Evolutionary conservation across 2,797 vertebrate genomes (phyloP).

Genomic region (Hydrophis major): DNA sequence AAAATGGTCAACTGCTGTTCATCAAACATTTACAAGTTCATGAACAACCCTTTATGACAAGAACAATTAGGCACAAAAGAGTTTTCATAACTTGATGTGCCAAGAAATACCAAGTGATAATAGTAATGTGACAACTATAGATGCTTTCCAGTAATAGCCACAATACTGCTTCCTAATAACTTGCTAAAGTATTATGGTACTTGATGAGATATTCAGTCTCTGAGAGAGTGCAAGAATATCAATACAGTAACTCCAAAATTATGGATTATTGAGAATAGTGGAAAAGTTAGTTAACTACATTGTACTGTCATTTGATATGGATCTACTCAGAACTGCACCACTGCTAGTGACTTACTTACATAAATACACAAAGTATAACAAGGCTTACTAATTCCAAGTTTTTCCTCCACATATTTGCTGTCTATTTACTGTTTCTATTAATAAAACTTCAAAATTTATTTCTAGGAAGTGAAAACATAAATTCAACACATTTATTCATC

Average conservation of each 20-base stretch:
- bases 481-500: not conserved
- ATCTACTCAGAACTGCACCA: not conserved
- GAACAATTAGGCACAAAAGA: not conserved
- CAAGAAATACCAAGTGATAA: not conserved
- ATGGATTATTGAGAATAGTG: not conserved
- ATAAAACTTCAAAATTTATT: not conserved
- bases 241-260: not conserved
- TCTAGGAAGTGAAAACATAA: not conserved
- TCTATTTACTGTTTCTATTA: not conserved
- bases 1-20: constrained; percentile 12
- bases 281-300: not conserved
- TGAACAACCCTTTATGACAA: fast-evolving
- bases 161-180: not conserved
- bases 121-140: not conserved
- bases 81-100: not conserved
- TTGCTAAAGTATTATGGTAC: fast-evolving
- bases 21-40: not conserved
- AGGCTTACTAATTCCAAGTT: not conserved
- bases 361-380: not conserved
- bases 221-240: constrained; percentile 1
- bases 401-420: not conserved
- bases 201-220: not conserved
- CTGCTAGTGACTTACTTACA: not conserved
- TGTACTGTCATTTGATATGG: not conserved
- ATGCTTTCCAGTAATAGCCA: not conserved